Percentiles rank a stretch among this genome's conserved stretches.
Conservation (phyloP, 2,797 vertebrate species). For the Diceros bicornis region DNA sequence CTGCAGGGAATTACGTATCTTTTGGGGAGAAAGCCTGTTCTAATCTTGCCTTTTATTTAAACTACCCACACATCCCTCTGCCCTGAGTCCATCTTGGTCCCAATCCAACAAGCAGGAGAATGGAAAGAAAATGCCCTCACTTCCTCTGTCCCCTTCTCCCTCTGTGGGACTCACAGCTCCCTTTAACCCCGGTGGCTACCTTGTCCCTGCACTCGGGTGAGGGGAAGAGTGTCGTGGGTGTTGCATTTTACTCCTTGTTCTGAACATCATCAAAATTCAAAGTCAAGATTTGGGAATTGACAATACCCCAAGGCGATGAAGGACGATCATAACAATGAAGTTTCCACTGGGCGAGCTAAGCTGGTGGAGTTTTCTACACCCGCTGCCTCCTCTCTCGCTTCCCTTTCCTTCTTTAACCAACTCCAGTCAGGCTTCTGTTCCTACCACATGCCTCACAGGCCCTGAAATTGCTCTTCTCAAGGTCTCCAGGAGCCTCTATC, state of each 20-base stretch:
- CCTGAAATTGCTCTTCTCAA: neutral
- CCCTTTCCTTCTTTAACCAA: neutral
- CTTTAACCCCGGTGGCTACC: neutral
- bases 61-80: neutral
- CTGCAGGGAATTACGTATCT: neutral
- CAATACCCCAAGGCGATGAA: neutral
- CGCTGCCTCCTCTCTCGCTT: neutral
- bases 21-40: neutral
- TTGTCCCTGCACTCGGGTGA: neutral
- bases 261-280: slow-evolving; percentile 30
- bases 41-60: slow-evolving; percentile 26
- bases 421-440: neutral
- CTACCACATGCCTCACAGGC: neutral
- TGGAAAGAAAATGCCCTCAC: neutral
- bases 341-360: neutral
- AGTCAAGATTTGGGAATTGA: neutral
- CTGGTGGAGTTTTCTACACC: neutral
- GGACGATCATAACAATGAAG: neutral
- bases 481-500: neutral
- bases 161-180: neutral
- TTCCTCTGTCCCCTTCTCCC: neutral
- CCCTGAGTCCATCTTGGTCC: neutral
- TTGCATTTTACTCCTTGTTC: neutral
- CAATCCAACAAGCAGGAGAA: neutral
- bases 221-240: neutral